phyloP scores from a whole-genome alignment of 2,888 invertebrate species.

The Chouioia cunea region DNA sequence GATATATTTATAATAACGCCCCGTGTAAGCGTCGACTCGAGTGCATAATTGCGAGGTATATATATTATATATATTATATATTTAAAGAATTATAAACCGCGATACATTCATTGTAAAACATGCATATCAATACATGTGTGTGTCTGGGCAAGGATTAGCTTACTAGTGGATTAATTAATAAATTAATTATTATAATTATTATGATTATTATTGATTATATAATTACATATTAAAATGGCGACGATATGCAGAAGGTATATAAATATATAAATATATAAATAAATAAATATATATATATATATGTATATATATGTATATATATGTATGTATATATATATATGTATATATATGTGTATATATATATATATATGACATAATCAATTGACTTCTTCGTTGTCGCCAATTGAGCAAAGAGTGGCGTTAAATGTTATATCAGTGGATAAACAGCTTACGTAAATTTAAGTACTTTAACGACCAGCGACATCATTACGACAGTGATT shows the following conservation, averaged over 20 bases:
- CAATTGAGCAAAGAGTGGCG: constrained; percentile 51
- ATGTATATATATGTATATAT: constrained; percentile 55
- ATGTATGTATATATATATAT: constrained; percentile 51
- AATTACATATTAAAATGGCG: constrained; percentile 38
- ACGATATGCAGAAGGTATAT: constrained; percentile 41
- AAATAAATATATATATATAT: constrained; percentile 54
- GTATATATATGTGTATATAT: constrained; percentile 55
- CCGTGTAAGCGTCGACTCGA: constrained; percentile 49
- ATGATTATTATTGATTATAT: constrained; percentile 46
- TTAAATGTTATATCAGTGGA: constrained; percentile 64
- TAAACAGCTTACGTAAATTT: constrained; percentile 50
- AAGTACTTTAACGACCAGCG: constrained; percentile 37
- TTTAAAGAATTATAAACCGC: constrained; percentile 47
- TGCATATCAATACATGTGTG: constrained; percentile 66
- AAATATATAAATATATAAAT: constrained; percentile 50
- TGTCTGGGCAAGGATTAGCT: constrained; percentile 68
- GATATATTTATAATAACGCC: constrained; percentile 49
- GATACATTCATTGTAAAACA: constrained; percentile 58
- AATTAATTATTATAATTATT: constrained; percentile 48
- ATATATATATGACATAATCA: constrained; percentile 51
- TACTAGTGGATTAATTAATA: constrained; percentile 53
- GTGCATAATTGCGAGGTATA: constrained; percentile 49
- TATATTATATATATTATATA: constrained; percentile 49
- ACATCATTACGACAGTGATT: constrained; percentile 40
- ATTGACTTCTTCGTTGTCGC: constrained; percentile 64